Conservation (phyloP, 2,797 vertebrate species). For the Cynopterus sphinx region DNA sequence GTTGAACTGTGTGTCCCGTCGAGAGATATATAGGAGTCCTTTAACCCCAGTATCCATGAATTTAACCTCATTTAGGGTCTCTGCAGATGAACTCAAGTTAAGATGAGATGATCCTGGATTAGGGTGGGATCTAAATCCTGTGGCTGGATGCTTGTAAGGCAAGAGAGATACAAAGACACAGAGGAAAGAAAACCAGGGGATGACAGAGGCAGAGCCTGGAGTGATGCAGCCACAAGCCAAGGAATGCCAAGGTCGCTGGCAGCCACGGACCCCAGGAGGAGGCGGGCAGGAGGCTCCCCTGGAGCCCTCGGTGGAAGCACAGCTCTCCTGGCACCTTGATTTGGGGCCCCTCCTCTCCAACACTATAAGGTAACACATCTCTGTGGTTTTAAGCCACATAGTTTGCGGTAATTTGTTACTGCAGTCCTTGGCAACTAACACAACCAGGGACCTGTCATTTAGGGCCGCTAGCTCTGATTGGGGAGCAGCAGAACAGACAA, state of each 20-base stretch:
- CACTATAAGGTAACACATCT: neutral
- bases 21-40: neutral
- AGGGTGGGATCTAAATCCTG: neutral
- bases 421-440: neutral
- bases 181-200: neutral
- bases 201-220: neutral
- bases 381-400: neutral
- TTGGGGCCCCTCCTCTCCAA: neutral
- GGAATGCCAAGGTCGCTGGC: neutral
- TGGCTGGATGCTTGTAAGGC: too few relatives aligned
- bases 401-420: neutral
- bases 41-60: neutral
- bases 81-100: neutral
- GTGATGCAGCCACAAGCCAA: neutral
- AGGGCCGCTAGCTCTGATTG: neutral
- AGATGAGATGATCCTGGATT: neutral
- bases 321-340: neutral
- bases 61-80: neutral
- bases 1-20: neutral
- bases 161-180: neutral
- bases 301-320: neutral
- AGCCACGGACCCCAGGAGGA: neutral
- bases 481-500: neutral
- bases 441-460: neutral
- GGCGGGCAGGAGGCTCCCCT: neutral